A percentile compares a stretch with the other conserved stretches of the same genome.
These are phyloP conservation scores for Aphidius colemani DNA, from an alignment of 2,888 invertebrate species.

Conservation along the genomic window DNA sequence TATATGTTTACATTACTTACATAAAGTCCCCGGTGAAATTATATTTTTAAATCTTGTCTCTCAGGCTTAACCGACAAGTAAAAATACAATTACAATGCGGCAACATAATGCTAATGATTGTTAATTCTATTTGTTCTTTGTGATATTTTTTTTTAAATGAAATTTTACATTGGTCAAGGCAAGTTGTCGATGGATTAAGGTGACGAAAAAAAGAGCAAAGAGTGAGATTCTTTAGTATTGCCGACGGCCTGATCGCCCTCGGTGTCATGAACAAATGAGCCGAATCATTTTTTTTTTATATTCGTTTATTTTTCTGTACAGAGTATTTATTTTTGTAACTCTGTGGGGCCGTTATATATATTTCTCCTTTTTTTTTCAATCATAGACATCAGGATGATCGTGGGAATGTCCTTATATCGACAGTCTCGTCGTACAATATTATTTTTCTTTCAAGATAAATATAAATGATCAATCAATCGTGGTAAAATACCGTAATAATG, in stretches of 20 bases:
- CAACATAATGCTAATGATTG: no score
- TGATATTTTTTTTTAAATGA: no score
- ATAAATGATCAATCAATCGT: constrained; percentile 16
- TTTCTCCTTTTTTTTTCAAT: constrained; percentile 20
- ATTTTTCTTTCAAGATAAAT: constrained; percentile 2
- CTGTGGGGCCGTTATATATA: background rate
- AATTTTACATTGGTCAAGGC: no score
- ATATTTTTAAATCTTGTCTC: no score
- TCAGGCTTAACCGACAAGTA: no score
- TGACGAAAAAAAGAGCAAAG: no score
- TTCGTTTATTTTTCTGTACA: constrained; percentile 9
- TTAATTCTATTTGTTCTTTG: no score
- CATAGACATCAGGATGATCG: constrained; percentile 35
- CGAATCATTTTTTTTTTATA: constrained; percentile 29
- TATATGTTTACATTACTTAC: no score
- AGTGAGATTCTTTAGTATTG: background rate
- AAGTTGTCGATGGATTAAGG: no score
- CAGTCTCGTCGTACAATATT: constrained; percentile 30
- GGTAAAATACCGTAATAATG: constrained; percentile 10
- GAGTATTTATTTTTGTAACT: constrained; percentile 1
- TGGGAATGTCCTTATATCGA: constrained; percentile 46
- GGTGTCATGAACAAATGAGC: constrained; percentile 35
- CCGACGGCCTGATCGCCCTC: constrained; percentile 6
- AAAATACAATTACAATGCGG: no score
- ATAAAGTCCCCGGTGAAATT: no score